Evolutionary conservation across 2,113 vertebrate species (phyloP), one percentile per base, ranked within the genome.

Genomic region (Chlorodrepanis virens): DNA sequence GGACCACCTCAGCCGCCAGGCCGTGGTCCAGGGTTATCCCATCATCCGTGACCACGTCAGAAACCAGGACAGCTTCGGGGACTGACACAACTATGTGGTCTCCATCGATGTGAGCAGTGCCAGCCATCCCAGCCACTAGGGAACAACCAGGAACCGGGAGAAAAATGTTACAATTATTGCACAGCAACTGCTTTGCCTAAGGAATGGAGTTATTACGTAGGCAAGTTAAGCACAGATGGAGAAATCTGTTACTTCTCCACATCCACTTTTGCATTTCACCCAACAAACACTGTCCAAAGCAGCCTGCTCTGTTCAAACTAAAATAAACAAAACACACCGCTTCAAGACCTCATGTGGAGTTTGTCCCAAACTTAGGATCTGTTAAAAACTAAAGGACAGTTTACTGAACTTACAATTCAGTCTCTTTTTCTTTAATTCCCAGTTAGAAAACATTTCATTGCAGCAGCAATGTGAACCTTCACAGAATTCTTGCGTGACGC

Each of bases 31-130:
- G 98, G 68, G 99, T 98, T 93, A 99, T 99, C 69, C 99, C 99
- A 59, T 99, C 99, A 17, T 99, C 99, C 0, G 99, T 99, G 96
- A 99, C 99, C 88, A 99, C 98, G 45, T 99, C 99, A 39, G 99
- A 99, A 77, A 99, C 99, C 85, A 99, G 98, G 77, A 99, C 99
- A 29, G 99, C 99, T 96, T 99, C 99, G 0, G 99, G 99, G 64
- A 99, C 99, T 17, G 99, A 99, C 60, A 99, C 99, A 90, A 99
- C 99, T 80, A 99, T 99, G 97, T 99, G 99, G 83, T 99, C 99
- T 72, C 99, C 99, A 56, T 99, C 99, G 53, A 99, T 99, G 96
- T 99, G 99, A 78, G 99, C 99, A 90, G 99, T 98, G 96, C 99
- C 99, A 79, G 99, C 98, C 99, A 99, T 99, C 90, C 99, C 99